phyloP scores from a whole-genome alignment of 2,113 vertebrate genomes.

The Myotis brandtii region DNA sequence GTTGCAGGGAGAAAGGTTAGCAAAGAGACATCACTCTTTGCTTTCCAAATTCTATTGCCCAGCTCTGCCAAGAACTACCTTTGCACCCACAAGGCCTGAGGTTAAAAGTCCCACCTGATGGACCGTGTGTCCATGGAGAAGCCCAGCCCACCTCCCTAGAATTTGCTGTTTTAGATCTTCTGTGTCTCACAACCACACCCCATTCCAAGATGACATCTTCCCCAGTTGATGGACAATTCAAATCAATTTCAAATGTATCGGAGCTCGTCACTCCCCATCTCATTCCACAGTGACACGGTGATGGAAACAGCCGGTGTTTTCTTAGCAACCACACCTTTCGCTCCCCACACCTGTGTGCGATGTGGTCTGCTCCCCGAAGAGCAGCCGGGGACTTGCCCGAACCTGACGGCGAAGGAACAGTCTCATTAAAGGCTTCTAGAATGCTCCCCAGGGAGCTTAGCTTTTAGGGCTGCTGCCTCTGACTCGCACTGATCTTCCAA shows the following conservation, averaged over 20 bases:
- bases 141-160: neutral
- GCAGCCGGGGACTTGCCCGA: neutral
- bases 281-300: neutral
- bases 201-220: neutral
- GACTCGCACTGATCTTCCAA: neutral
- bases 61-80: neutral
- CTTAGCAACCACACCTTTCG: accelerated
- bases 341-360: neutral
- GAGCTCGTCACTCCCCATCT: neutral
- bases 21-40: neutral
- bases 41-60: neutral
- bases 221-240: neutral
- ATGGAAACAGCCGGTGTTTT: neutral
- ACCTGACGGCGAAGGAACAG: neutral
- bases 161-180: neutral
- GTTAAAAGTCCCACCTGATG: neutral
- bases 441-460: accelerated
- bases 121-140: neutral
- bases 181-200: neutral
- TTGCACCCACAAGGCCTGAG: neutral
- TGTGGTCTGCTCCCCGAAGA: neutral
- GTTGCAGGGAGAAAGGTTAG: neutral
- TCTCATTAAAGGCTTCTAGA: neutral
- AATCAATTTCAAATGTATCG: neutral
- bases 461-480: too few relatives aligned